Percentiles rank a stretch among this genome's conserved stretches.
Conservation (phyloP, 2,888 invertebrate genomes). For the Meghimatium bilineatum region DNA sequence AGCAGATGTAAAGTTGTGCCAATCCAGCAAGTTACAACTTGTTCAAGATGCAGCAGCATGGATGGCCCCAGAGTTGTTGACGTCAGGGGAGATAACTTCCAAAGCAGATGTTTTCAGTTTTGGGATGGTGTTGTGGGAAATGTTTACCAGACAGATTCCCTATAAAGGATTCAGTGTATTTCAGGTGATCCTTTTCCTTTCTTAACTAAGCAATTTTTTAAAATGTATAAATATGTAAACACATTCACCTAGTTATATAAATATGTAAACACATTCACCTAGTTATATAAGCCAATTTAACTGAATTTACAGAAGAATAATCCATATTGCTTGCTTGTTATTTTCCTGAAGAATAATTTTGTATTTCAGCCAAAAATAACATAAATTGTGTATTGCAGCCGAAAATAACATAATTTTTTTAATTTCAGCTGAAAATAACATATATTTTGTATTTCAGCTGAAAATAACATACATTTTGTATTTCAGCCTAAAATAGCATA, state of each 20-base stretch:
- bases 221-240: not conserved
- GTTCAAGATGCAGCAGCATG: slow-evolving; percentile 66
- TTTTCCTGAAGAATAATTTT: too few species aligned
- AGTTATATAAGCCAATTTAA: too few species aligned
- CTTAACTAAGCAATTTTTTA: not conserved
- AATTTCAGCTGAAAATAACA: too few species aligned
- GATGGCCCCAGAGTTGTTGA: slow-evolving; percentile 75
- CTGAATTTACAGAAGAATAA: too few species aligned
- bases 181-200: slow-evolving; percentile 61
- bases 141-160: slow-evolving; percentile 71
- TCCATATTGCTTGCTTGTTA: too few species aligned
- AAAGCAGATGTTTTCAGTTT: slow-evolving; percentile 75
- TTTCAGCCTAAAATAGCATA: too few species aligned
- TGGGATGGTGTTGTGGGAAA: slow-evolving; percentile 74
- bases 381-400: too few species aligned
- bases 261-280: too few species aligned
- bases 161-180: slow-evolving; percentile 69
- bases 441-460: too few species aligned
- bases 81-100: slow-evolving; percentile 68
- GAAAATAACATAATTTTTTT: too few species aligned
- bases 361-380: too few species aligned
- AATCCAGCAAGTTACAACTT: slow-evolving; percentile 49
- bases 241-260: not conserved
- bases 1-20: slow-evolving; percentile 60
- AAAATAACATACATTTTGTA: too few species aligned